These are phyloP conservation scores for Pseudochirops corinnae DNA, from an alignment of 2,797 vertebrate species.

Conservation along the genomic window DNA sequence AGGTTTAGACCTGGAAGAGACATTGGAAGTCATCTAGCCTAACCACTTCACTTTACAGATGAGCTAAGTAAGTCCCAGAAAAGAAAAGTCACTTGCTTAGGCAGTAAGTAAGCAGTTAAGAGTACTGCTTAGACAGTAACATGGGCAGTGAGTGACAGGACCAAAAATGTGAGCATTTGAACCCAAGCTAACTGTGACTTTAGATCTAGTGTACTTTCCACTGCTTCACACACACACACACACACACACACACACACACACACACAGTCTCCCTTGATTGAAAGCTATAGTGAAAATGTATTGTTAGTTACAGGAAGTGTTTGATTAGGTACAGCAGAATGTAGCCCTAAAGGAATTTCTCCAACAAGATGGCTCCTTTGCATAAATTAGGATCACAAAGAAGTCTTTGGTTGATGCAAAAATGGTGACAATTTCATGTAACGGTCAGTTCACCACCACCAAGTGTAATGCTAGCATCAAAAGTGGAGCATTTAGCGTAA, in stretches of 20 bases:
- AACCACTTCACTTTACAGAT: not conserved
- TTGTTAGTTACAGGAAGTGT: not conserved
- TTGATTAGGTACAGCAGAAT: not conserved
- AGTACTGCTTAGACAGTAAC: not conserved
- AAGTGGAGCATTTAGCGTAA: not conserved
- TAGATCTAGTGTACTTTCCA: not conserved
- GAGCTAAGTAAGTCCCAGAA: not conserved
- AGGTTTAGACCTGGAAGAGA: too few species aligned
- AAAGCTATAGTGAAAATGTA: not conserved
- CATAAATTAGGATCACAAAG: not conserved
- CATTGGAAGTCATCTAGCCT: too few species aligned
- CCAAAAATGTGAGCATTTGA: not conserved
- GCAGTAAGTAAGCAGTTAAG: too few species aligned
- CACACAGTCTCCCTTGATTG: too few species aligned
- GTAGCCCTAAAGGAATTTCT: not conserved
- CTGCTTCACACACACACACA: not conserved
- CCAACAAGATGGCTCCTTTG: not conserved
- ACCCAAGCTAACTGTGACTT: not conserved
- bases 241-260: too few species aligned
- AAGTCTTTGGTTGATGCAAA: not conserved
- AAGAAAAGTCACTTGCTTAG: not conserved
- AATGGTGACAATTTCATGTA: not conserved
- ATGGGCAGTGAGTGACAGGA: not conserved
- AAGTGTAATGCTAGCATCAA: not conserved
- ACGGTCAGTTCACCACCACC: not conserved